A percentile compares a stretch with the other conserved stretches of the same genome.
Conservation (phyloP, 2,113 vertebrate species). For the Bubo scandiacus region DNA sequence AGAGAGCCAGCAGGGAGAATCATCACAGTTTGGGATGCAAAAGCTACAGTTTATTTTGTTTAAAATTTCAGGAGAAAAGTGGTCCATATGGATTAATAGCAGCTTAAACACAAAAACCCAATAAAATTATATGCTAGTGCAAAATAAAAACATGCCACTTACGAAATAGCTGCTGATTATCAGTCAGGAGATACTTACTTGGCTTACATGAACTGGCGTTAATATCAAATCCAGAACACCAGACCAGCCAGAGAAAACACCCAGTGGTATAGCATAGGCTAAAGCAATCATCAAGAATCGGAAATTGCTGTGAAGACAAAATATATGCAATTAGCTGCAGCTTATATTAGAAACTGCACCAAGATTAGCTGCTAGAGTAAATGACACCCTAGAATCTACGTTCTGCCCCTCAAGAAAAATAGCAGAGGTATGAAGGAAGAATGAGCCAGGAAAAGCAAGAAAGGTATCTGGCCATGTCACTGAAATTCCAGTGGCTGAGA, state of each 20-base stretch:
- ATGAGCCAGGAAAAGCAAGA: not conserved
- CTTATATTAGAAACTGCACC: not conserved
- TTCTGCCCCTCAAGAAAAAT: not conserved
- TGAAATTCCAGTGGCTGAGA: not conserved
- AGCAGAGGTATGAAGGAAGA: not conserved
- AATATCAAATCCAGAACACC: constrained; percentile 96
- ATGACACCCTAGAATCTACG: not conserved
- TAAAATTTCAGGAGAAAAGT: not conserved
- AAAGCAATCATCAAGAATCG: constrained; percentile 95
- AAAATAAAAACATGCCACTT: not conserved
- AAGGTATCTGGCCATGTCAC: not conserved
- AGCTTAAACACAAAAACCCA: not conserved
- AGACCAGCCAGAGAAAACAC: constrained; percentile 93
- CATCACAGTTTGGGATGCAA: not conserved
- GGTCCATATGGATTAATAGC: not conserved
- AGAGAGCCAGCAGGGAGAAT: not conserved
- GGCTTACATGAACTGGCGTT: constrained; percentile 90
- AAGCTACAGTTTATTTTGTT: not conserved
- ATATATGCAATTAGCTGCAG: not conserved
- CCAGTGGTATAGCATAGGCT: constrained; percentile 93
- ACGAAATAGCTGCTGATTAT: not conserved
- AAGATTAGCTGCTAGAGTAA: not conserved
- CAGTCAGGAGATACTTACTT: constrained; percentile 78
- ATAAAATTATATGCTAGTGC: not conserved
- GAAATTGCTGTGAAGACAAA: constrained; percentile 81